Percentiles rank a stretch among this genome's conserved stretches.
These are phyloP conservation scores for Tachysurus vachellii DNA, from an alignment of 2,113 vertebrate species.

Conservation along the genomic window DNA sequence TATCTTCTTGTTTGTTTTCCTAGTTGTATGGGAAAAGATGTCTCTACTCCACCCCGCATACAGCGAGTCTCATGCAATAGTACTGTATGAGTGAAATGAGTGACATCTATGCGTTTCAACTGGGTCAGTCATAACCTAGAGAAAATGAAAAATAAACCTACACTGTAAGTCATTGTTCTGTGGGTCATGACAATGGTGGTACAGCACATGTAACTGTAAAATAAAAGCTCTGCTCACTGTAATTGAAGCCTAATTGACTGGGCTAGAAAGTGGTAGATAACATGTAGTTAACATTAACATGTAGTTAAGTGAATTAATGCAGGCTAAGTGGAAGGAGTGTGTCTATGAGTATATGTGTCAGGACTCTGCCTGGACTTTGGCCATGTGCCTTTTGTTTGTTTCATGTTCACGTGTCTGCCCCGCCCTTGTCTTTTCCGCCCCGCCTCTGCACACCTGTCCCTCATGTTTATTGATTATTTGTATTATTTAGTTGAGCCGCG, in stretches of 20 bases:
- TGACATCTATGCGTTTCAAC: not conserved
- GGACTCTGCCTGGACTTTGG: too few relatives aligned
- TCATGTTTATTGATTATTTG: too few relatives aligned
- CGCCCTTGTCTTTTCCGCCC: too few relatives aligned
- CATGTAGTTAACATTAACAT: not conserved
- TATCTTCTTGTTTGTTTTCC: conserved; percentile 27
- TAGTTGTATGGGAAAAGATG: conserved; percentile 2
- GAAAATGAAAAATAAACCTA: not conserved
- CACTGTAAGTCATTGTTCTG: not conserved
- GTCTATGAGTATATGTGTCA: too few relatives aligned
- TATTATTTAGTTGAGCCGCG: too few relatives aligned
- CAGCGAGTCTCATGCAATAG: not conserved
- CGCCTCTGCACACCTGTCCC: too few relatives aligned
- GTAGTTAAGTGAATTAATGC: not conserved
- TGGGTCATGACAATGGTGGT: not conserved
- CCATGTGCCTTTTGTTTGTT: too few relatives aligned
- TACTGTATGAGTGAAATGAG: not conserved
- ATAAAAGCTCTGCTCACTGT: not conserved
- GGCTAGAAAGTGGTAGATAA: not conserved
- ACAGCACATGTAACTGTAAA: not conserved
- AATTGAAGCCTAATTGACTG: not conserved
- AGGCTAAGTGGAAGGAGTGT: not conserved
- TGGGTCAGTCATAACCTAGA: not conserved
- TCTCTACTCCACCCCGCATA: not conserved
- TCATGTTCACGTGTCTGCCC: too few relatives aligned